Evolutionary conservation across 2,888 invertebrate species (phyloP), one percentile per base, ranked within the genome.

Genomic region (Spatulosminthurus flaviceps): DNA sequence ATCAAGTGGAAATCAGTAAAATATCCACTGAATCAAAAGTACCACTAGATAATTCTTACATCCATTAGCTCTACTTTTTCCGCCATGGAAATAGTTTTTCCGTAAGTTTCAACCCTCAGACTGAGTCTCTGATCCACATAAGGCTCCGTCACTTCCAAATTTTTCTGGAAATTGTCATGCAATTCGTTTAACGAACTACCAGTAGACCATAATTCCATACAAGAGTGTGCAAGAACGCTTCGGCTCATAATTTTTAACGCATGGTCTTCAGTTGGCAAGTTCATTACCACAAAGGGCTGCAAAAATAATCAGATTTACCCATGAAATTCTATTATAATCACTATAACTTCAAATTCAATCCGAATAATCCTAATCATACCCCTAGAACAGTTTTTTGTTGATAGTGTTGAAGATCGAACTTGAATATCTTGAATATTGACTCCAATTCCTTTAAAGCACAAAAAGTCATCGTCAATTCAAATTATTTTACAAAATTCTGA

Each of bases 31-130:
- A 88, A 19, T 86, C 86, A 7, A 7, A 9, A 34, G 34, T n/a
- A n/a, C n/a, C n/a, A n/a, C n/a, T n/a, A n/a, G n/a, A n/a, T n/a
- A n/a, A n/a, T n/a, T 85, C 87, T 87, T 87, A 94, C 93, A 90
- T 97, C 96, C 86, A 97, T 94, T 88, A 93, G 94, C 0, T 92
- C 89, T 26, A 97, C 89, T 89, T 97, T 97, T 85, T 96, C 93
- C 77, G 90, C 89, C 87, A 93, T 93, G 0, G 91, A 90, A 83
- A 95, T 92, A 88, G 94, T 94, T 87, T 93, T 95, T 87, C 96
- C 95, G 87, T 94, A 97, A 0, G 95, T 93, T 88, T 97, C 96
- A 0, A 97, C 94, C 80, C 92, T 91, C 11, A 97, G 91, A 89
- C 94, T 94, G 87, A 95, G 97, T 0, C 93, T 91, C 83, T 90